Conservation (phyloP, 2,888 invertebrate genomes). For the Timema cristinae region DNA sequence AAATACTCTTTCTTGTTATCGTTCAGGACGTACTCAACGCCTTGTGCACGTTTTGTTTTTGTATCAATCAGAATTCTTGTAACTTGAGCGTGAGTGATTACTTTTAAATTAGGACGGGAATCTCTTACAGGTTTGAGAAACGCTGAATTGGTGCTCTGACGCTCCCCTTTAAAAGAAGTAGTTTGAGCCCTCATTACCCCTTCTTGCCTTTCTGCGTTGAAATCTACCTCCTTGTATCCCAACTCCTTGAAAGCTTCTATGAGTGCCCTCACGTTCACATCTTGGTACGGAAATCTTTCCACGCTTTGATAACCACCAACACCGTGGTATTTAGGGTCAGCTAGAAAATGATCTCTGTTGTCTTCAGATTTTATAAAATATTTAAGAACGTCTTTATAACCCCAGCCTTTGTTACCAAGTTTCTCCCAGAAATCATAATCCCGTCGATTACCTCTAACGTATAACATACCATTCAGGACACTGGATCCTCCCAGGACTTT, state of each 20-base stretch:
- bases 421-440: constrained; percentile 6
- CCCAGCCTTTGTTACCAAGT: constrained; percentile 4
- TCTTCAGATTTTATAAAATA: constrained; percentile 8
- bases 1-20: too few relatives aligned
- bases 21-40: background rate
- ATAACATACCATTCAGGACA: background rate
- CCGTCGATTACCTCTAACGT: background rate
- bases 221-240: background rate
- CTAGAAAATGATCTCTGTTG: background rate
- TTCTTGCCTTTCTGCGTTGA: background rate
- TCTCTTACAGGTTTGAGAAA: background rate
- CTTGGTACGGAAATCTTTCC: background rate
- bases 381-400: background rate
- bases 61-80: background rate
- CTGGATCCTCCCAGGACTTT: constrained; percentile 1
- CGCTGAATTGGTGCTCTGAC: constrained; percentile 2
- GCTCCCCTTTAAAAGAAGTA: background rate
- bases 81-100: background rate
- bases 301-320: background rate
- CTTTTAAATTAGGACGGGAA: background rate
- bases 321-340: background rate
- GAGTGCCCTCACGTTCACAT: background rate
- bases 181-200: background rate
- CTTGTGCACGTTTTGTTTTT: background rate
- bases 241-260: background rate